These are phyloP conservation scores for Conger conger DNA, from an alignment of 2,113 vertebrate species.

Conservation along the genomic window DNA sequence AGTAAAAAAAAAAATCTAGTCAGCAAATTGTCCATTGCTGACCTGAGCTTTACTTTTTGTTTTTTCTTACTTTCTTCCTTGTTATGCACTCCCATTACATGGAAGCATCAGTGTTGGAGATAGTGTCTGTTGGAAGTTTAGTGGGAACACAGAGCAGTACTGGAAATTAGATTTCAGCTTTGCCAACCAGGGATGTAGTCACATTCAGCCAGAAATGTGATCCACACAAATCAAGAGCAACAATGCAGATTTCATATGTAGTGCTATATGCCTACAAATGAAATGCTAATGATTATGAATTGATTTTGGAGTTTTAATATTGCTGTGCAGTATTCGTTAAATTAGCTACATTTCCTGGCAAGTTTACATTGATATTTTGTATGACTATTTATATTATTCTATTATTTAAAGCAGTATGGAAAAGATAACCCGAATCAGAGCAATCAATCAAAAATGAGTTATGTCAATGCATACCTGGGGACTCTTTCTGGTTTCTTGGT, in stretches of 20 bases:
- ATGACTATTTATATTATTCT: background rate
- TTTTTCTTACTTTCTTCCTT: constrained; percentile 38
- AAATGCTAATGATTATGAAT: background rate
- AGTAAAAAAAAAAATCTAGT: too few relatives aligned
- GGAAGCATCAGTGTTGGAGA: constrained; percentile 17
- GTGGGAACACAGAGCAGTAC: constrained; percentile 57
- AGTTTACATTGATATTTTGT: background rate
- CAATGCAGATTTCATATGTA: background rate
- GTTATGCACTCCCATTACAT: constrained; percentile 34
- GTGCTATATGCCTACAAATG: constrained; percentile 32
- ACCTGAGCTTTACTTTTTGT: constrained; percentile 46
- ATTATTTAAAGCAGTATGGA: background rate
- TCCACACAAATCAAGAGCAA: constrained; percentile 56
- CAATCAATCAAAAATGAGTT: background rate
- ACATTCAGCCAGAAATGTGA: constrained; percentile 57
- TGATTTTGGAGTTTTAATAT: constrained; percentile 38
- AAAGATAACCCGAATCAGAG: background rate
- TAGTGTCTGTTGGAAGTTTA: constrained; percentile 7
- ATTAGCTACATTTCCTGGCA: constrained; percentile 23
- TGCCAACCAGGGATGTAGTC: constrained; percentile 48
- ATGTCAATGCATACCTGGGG: background rate
- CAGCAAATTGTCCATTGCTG: constrained; percentile 20
- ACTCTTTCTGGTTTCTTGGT: background rate
- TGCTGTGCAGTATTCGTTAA: constrained; percentile 47
- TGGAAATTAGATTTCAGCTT: constrained; percentile 44